A percentile compares a stretch with the other conserved stretches of the same genome.
Conservation (phyloP, 2,113 vertebrate genomes). For the Sisor rabdophorus region DNA sequence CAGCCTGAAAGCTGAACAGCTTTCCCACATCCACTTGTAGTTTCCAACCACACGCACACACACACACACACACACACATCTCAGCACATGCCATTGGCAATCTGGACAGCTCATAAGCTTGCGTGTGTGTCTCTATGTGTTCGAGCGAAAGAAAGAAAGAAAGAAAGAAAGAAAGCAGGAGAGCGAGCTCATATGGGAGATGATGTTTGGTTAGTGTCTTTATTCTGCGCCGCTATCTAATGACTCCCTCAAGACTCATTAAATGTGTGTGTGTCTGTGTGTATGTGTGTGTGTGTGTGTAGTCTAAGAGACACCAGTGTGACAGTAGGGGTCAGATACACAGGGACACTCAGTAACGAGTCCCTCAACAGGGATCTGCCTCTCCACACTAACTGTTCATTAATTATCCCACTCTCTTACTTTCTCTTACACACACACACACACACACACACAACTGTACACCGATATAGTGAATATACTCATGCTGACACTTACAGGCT, state of each 20-base stretch:
- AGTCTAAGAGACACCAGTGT: slow-evolving; percentile 43
- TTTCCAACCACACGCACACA: slow-evolving; percentile 33
- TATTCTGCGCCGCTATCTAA: slow-evolving; percentile 61
- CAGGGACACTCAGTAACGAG: slow-evolving; percentile 44
- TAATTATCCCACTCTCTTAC: slow-evolving; percentile 40
- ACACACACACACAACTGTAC: not conserved
- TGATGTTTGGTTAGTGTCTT: slow-evolving; percentile 67
- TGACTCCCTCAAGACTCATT: slow-evolving; percentile 87
- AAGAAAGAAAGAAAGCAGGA: slow-evolving; percentile 65
- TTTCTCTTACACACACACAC: slow-evolving; percentile 18
- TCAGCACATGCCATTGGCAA: slow-evolving; percentile 33
- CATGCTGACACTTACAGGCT: slow-evolving; percentile 8
- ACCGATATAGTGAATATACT: not conserved
- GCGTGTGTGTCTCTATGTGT: slow-evolving; percentile 19
- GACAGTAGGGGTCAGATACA: slow-evolving; percentile 51
- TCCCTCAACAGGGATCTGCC: slow-evolving; percentile 42
- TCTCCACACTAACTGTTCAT: slow-evolving; percentile 41
- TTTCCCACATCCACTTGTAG: slow-evolving; percentile 88
- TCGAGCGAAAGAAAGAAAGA: not conserved
- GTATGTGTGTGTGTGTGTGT: too few relatives aligned
- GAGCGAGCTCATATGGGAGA: slow-evolving; percentile 49
- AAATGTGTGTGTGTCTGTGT: slow-evolving; percentile 68
- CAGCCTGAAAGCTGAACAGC: slow-evolving; percentile 63
- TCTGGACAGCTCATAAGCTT: slow-evolving; percentile 24
- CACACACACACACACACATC: slow-evolving; percentile 17